These are phyloP conservation scores for Orthosia gracilis DNA, from an alignment of 2,888 invertebrate species.

Conservation along the genomic window DNA sequence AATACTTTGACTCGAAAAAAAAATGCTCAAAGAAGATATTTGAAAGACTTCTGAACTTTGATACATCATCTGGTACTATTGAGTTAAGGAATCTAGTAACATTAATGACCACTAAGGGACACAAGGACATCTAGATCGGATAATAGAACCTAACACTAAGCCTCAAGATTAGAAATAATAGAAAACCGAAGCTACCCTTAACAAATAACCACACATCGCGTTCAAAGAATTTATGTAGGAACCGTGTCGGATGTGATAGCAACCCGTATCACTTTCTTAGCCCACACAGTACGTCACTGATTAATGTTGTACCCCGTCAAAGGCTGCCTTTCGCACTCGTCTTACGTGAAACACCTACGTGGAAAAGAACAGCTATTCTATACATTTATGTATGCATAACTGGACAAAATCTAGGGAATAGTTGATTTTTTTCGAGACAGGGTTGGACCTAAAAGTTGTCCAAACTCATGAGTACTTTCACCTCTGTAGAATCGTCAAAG, in stretches of 20 bases:
- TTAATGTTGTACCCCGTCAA: constrained; percentile 62
- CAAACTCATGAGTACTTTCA: no score
- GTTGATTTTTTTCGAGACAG: no score
- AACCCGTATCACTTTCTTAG: constrained; percentile 46
- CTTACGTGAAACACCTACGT: constrained; percentile 2
- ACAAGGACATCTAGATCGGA: no score
- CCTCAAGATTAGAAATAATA: constrained; percentile 1
- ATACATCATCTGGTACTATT: no score
- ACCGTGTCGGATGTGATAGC: constrained; percentile 46
- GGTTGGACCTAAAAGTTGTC: no score
- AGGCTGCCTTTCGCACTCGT: constrained; percentile 61
- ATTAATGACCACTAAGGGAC: no score
- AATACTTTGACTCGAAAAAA: not conserved
- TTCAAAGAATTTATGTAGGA: constrained; percentile 48
- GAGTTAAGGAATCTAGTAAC: no score
- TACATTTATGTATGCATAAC: no score
- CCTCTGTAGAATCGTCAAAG: no score
- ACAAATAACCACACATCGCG: constrained; percentile 35
- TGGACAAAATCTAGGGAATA: no score
- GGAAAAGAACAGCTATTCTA: no score
- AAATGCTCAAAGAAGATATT: not conserved
- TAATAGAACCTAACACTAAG: not conserved
- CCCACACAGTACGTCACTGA: constrained; percentile 46
- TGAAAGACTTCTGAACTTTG: not conserved
- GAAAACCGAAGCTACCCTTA: not conserved